phyloP scores from a whole-genome alignment of 2,113 vertebrate genomes.

The Macaca mulatta region DNA sequence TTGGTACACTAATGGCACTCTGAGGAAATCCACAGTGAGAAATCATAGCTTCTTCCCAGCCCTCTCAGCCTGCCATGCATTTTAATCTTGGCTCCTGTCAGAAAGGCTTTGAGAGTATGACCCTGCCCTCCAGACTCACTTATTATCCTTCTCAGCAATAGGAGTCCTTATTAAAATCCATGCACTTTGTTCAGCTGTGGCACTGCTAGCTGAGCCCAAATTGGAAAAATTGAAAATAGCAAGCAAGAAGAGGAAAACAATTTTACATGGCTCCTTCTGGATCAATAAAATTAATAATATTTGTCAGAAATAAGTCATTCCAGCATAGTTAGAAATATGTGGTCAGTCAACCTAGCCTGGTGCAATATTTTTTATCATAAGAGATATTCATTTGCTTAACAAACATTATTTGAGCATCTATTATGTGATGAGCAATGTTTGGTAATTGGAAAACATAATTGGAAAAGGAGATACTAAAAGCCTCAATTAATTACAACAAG shows the following conservation, averaged over 20 bases:
- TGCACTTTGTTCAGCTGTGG: neutral
- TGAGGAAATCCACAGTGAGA: constrained; percentile 51
- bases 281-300: constrained; percentile 59
- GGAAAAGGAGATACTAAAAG: neutral
- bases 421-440: neutral
- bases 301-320: constrained; percentile 43
- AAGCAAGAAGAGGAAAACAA: constrained; percentile 50
- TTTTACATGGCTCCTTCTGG: neutral
- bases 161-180: constrained; percentile 72
- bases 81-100: constrained; percentile 58
- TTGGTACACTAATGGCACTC: constrained; percentile 52
- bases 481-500: neutral
- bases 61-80: constrained; percentile 11
- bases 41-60: constrained; percentile 22
- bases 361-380: neutral
- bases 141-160: constrained; percentile 54
- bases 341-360: neutral
- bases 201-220: constrained; percentile 33
- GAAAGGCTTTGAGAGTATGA: constrained; percentile 44
- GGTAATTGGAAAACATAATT: neutral
- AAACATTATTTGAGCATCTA: neutral
- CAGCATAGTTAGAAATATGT: neutral
- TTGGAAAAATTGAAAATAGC: constrained; percentile 57
- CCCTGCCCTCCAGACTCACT: constrained; percentile 56
- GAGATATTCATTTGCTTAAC: neutral